Evolutionary conservation across 92 coral and sea anemone species (phyloP).

Genomic region (Palythoa grandis): DNA sequence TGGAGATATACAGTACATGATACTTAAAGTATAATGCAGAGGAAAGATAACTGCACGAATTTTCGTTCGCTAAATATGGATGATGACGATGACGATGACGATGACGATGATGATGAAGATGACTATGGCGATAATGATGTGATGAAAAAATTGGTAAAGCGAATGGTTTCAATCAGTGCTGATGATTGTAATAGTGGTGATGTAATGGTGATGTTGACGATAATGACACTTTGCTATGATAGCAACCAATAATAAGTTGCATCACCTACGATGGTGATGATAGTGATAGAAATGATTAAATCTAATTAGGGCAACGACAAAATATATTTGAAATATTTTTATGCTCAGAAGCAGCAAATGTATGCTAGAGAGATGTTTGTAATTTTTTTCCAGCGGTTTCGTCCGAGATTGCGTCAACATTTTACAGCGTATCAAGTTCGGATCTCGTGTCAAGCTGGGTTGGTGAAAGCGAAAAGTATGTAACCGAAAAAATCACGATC

Average conservation of each 20-base stretch:
- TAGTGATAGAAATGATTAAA: background rate
- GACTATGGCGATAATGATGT: no score
- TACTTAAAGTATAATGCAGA: no score
- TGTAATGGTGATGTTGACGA: background rate
- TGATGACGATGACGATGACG: no score
- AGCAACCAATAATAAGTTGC: background rate
- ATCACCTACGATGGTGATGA: background rate
- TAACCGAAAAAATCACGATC: background rate
- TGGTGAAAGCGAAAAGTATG: conserved; percentile 98
- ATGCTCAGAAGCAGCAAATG: background rate
- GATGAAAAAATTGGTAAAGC: no score
- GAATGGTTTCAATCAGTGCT: no score
- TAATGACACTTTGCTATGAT: background rate
- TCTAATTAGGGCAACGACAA: background rate
- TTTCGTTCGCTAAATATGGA: no score
- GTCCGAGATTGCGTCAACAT: conserved; percentile 90
- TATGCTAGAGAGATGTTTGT: background rate
- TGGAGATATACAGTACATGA: no score
- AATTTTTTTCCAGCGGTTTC: conserved; percentile 75
- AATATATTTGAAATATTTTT: background rate
- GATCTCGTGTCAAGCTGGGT: conserved; percentile 99
- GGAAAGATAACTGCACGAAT: no score
- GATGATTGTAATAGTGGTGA: no score
- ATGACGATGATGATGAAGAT: no score
- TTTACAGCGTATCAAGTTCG: conserved; percentile 96